Base-by-base conservation (phyloP, 2,797 vertebrate genomes). In the Siniperca scherzeri region DNA sequence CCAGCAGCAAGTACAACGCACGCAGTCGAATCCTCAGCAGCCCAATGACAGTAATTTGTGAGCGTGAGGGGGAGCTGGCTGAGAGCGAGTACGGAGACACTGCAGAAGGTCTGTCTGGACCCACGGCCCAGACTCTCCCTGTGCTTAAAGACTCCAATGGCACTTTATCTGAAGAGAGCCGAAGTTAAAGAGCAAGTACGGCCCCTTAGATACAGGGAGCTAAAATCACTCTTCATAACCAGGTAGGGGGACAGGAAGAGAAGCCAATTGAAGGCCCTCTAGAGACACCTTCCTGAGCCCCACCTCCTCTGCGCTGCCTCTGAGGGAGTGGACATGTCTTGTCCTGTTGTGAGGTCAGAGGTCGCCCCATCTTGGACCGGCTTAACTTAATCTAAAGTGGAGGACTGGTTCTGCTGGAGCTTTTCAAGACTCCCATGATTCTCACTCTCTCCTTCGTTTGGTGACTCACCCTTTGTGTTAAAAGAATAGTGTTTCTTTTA, bases 41-140 rank as follows among this genome's bases (percentile, higher is more conserved):
- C 93, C 98, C 99, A 16, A 99, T 99, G 99, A 99, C 98, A 0
- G 99, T 99, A 55, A 99, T 99, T 92, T 97, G 98, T 0, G 99
- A 99, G 88, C 97, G 98, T 0, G 98, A 99, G 33, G 97, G 97
- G 17, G 98, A 99, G 85, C 77, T 92, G 76, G 87, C 90, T 0
- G 96, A 96, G 82, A 90, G 90, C 7, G 94, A 95, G 57, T 86
- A 78, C 0, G 92, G 82, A 27, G 93, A 94, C 8, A 67, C 84
- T 0, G 77, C 86, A 1, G 89, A 92, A 9, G 68, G 83, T 70
- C 77, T 60, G 53, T 70, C 83, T 3, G 53, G 69, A 38, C 73
- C 88, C 12, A 27, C 55, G 0, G 68, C 71, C 13, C 84, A 57
- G 68, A 89, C 90, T 25, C 84, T 86, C n/a, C 70, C 85, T 7